phyloP scores from a whole-genome alignment of 2,797 vertebrate genomes.

The Cynodonichthys magdalenae region DNA sequence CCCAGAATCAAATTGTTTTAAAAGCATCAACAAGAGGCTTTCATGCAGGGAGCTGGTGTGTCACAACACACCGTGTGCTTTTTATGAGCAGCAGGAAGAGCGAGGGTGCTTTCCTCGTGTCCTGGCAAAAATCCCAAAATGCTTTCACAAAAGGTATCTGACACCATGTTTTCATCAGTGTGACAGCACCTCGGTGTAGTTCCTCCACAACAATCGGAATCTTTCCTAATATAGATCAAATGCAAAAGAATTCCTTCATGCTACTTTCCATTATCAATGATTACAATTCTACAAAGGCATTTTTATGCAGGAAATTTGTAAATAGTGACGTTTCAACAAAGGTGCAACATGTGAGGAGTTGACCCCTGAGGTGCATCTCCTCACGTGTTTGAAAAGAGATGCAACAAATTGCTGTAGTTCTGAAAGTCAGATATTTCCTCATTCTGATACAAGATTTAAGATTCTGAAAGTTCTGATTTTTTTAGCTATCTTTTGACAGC shows the following conservation, averaged over 20 bases:
- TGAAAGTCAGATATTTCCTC: not conserved
- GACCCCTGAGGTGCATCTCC: not conserved
- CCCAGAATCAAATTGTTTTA: constrained; percentile 51
- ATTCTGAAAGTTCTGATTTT: too few species aligned
- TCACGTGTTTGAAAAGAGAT: not conserved
- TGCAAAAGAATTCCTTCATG: not conserved
- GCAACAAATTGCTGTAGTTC: not conserved
- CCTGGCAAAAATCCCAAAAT: constrained; percentile 55
- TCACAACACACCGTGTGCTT: constrained; percentile 47
- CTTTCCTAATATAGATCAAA: constrained; percentile 22
- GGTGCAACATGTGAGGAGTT: not conserved
- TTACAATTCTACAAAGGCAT: not conserved
- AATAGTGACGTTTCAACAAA: not conserved
- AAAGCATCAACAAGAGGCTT: constrained; percentile 64
- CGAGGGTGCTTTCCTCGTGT: constrained; percentile 38
- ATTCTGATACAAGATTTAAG: too few species aligned
- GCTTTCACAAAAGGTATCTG: constrained; percentile 52
- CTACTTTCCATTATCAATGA: too few species aligned
- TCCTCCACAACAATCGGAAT: constrained; percentile 20
- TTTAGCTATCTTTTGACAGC: too few species aligned
- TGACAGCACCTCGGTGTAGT: not conserved
- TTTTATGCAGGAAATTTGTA: not conserved
- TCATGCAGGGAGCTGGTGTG: constrained; percentile 30
- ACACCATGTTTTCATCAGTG: constrained; percentile 38
- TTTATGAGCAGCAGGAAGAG: constrained; percentile 41